These are phyloP conservation scores for Elegia similella DNA, from an alignment of 2,888 invertebrate species.

Conservation along the genomic window DNA sequence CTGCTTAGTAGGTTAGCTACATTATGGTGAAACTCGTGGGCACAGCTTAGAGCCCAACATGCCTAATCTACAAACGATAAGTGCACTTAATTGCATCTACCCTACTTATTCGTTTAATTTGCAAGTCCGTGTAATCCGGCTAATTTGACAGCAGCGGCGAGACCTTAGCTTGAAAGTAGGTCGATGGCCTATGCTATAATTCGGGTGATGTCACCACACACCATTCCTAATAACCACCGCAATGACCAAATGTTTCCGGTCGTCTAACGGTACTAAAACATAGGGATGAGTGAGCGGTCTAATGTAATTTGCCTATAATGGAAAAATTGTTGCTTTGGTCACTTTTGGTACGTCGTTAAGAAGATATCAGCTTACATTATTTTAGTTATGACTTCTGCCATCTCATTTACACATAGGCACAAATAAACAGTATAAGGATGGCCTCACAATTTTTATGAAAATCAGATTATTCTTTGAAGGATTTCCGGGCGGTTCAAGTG, in stretches of 20 bases:
- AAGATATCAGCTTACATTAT: too few species aligned
- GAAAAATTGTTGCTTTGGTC: constrained; percentile 6
- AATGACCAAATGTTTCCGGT: constrained; percentile 41
- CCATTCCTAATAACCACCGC: constrained; percentile 32
- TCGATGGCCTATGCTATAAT: constrained; percentile 51
- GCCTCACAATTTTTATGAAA: too few species aligned
- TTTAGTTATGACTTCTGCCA: too few species aligned
- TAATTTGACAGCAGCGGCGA: constrained; percentile 35
- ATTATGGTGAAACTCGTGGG: constrained; percentile 6
- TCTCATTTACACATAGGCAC: too few species aligned
- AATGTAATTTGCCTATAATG: background rate
- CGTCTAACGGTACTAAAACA: constrained; percentile 32
- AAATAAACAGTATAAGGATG: too few species aligned
- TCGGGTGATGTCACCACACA: constrained; percentile 45
- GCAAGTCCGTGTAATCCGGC: constrained; percentile 26
- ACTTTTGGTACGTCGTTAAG: background rate
- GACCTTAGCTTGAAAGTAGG: constrained; percentile 36
- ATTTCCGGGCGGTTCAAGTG: too few species aligned
- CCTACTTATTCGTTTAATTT: constrained; percentile 8
- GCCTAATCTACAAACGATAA: constrained; percentile 7
- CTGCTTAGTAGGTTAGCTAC: background rate
- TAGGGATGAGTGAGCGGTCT: constrained; percentile 14
- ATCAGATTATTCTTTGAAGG: too few species aligned
- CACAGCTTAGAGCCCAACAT: background rate
- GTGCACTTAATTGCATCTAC: constrained; percentile 12